These are phyloP conservation scores for Neopelma chrysocephalum DNA, from an alignment of 2,797 vertebrate species.

Conservation along the genomic window DNA sequence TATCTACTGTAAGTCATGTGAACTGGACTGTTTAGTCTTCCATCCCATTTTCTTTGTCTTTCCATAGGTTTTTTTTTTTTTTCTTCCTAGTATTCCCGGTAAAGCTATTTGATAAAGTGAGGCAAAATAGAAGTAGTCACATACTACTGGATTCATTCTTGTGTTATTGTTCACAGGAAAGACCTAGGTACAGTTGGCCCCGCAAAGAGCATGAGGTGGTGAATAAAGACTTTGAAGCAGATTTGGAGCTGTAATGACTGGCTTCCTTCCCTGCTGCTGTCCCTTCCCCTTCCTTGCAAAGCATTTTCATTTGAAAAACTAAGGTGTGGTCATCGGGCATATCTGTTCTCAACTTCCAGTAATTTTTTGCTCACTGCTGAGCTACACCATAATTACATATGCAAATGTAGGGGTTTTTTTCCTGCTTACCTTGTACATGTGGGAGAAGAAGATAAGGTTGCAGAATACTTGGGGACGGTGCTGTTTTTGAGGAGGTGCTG, in stretches of 20 bases:
- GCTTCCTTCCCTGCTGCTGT: conserved; percentile 65
- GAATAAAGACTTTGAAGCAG: conserved; percentile 39
- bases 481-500: background rate
- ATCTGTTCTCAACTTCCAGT: conserved; percentile 68
- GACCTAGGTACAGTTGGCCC: conserved; percentile 22
- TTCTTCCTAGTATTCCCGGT: background rate
- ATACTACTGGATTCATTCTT: background rate
- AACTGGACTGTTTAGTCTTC: background rate
- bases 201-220: background rate
- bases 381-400: conserved; percentile 43
- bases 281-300: conserved; percentile 64
- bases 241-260: conserved; percentile 37
- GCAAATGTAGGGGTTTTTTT: conserved; percentile 21
- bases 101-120: background rate
- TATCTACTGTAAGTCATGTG: background rate
- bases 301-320: conserved; percentile 49
- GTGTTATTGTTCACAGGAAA: background rate
- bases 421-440: conserved; percentile 38
- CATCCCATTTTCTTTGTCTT: background rate
- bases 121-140: background rate
- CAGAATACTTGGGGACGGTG: background rate
- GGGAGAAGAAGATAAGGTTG: conserved; percentile 51
- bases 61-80: background rate
- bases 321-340: conserved; percentile 57
- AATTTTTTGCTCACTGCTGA: conserved; percentile 57